A percentile compares a stretch with the other conserved stretches of the same genome.
phyloP scores from a whole-genome alignment of 30 jellyfish, hydroid and myxozoan genomes.

The Pelagia noctiluca region DNA sequence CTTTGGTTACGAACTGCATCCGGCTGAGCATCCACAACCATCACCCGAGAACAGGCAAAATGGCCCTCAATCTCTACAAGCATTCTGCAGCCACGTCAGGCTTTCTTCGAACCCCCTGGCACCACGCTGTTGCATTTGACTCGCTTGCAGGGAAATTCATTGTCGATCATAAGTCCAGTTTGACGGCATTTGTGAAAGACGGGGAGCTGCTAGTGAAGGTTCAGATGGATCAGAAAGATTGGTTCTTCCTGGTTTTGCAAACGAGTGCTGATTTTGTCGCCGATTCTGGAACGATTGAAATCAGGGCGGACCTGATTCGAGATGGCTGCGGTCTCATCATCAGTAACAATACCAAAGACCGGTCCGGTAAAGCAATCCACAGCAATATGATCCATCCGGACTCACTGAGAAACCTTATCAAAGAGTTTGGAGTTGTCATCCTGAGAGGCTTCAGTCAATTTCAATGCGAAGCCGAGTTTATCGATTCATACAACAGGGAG shows the following conservation, averaged over 20 bases:
- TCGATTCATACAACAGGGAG: not conserved
- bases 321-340: constrained; percentile 48
- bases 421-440: constrained; percentile 66
- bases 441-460: constrained; percentile 64
- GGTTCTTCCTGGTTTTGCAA: constrained; percentile 37
- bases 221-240: constrained; percentile 14
- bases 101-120: constrained; percentile 72
- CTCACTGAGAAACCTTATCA: constrained; percentile 12
- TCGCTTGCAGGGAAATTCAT: constrained; percentile 38
- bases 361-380: not conserved
- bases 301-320: constrained; percentile 16
- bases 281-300: not conserved
- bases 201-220: constrained; percentile 16
- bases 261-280: not conserved
- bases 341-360: not conserved
- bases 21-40: constrained; percentile 72
- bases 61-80: constrained; percentile 62
- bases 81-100: constrained; percentile 7
- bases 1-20: constrained; percentile 10
- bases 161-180: constrained; percentile 22
- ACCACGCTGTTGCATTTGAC: constrained; percentile 52
- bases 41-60: constrained; percentile 58
- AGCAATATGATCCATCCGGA: constrained; percentile 11
- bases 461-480: constrained; percentile 26
- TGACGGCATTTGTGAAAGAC: not conserved